Base-by-base conservation (phyloP, 2,113 vertebrate species). In the Corvus hawaiiensis region DNA sequence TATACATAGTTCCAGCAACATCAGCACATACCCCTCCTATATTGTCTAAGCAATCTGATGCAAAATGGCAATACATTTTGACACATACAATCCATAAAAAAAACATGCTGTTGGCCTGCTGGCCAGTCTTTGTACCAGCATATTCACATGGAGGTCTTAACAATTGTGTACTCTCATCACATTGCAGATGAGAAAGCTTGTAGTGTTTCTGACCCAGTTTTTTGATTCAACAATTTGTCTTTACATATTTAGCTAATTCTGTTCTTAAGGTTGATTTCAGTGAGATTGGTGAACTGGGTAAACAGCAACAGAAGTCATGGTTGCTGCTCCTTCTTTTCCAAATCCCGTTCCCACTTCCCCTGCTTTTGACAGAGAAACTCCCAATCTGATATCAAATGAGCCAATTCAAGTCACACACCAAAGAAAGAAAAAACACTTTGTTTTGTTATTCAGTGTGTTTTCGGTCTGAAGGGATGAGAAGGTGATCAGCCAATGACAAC, bases 1-100 rank as follows among this genome's bases (percentile, higher is more conserved):
- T 0, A 11, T 61, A 41, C 1, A 4, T 28, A 28, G 4, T 33
- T 72, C 13, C 16, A 52, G 9, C 66, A 30, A 44, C 16, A 2
- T 46, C 62, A 85, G 17, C 33, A 79, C 0, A 3, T 48, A 66
- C 2, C 2, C 7, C 6, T 55, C 44, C 59, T 84, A 11, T 41
- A 58, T 39, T 33, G 4, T 32, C 41, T 52, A 51, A 39, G 13
- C 6, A 62, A n/a, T 26, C 9, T 69, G 32, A 61, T 26, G 9
- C 28, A 61, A 63, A 82, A 68, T 68, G 10, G 6, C 28, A 61
- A 56, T 52, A 23, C 18, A 35, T 48, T 15, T 59, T 74, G 16
- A 51, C 5, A 79, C 23, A 55, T 41, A 56, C 6, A 15, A 49
- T 30, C 15, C 26, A 51, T 21, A 11, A 6, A 28, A 7, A 54